These are phyloP conservation scores for Microcebus griseorufus DNA, from an alignment of 2,113 vertebrate species.

Conservation along the genomic window DNA sequence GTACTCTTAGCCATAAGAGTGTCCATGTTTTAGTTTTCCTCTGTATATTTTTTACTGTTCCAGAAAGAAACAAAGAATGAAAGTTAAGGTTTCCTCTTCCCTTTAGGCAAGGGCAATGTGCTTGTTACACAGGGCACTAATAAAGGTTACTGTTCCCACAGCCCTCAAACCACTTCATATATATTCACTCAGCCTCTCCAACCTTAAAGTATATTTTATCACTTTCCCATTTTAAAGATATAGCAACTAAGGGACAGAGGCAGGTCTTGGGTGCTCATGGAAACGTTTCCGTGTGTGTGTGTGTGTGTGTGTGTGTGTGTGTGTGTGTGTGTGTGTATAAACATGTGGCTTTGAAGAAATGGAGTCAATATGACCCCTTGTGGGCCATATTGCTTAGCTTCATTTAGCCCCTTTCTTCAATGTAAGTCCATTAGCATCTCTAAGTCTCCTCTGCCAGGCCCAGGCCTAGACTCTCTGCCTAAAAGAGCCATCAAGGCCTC, in stretches of 20 bases:
- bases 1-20: neutral
- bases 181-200: neutral
- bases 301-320: neutral
- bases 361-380: neutral
- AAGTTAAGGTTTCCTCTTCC: neutral
- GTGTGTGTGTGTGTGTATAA: neutral
- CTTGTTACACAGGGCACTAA: slow-evolving; percentile 19
- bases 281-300: neutral
- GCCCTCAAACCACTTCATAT: neutral
- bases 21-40: slow-evolving; percentile 20
- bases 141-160: neutral
- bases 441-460: neutral
- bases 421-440: neutral
- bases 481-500: neutral
- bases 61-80: neutral
- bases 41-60: neutral
- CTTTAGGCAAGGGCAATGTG: neutral
- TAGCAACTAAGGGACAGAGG: neutral
- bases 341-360: neutral
- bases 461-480: too few relatives aligned
- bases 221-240: slow-evolving; percentile 18
- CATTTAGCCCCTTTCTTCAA: neutral
- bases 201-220: neutral
- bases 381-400: neutral
- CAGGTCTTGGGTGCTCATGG: neutral